These are phyloP conservation scores for Protophormia terraenovae DNA, from an alignment of 2,888 invertebrate species.

Conservation along the genomic window DNA sequence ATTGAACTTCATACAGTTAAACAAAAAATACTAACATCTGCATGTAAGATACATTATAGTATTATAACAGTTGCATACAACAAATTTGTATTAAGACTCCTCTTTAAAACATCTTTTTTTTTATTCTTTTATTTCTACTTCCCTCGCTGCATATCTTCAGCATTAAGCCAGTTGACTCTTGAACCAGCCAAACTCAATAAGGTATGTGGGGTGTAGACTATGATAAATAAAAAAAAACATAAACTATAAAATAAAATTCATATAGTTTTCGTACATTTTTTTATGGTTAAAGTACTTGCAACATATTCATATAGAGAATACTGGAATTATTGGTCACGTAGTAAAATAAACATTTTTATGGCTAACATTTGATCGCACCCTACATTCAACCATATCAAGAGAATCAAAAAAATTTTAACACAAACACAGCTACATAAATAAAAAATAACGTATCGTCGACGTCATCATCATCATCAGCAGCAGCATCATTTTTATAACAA, in stretches of 20 bases:
- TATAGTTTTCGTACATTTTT: neutral
- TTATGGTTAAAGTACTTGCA: slow-evolving; percentile 18
- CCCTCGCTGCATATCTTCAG: slow-evolving; percentile 1
- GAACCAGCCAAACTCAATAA: slow-evolving; percentile 52
- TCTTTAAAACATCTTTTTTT: slow-evolving; percentile 22
- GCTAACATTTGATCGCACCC: slow-evolving; percentile 73
- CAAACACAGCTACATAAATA: too few species aligned
- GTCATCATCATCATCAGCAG: slow-evolving; percentile 6
- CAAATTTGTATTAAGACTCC: slow-evolving; percentile 62
- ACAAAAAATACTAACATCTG: slow-evolving; percentile 47
- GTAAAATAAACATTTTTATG: slow-evolving; percentile 79
- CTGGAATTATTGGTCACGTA: slow-evolving; percentile 80
- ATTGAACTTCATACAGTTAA: slow-evolving; percentile 47
- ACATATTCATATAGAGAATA: slow-evolving; percentile 60
- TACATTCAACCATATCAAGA: slow-evolving; percentile 55
- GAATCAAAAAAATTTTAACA: slow-evolving; percentile 26
- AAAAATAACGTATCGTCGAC: too few species aligned
- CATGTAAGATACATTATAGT: slow-evolving; percentile 56
- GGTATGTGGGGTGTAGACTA: slow-evolving; percentile 42
- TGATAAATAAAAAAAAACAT: slow-evolving; percentile 12
- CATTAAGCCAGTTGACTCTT: slow-evolving; percentile 66
- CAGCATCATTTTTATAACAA: slow-evolving; percentile 58
- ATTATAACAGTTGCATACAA: slow-evolving; percentile 66
- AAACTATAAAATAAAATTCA: slow-evolving; percentile 24
- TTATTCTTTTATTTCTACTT: neutral